phyloP scores from a whole-genome alignment of 1,140 invertebrate species.

The Condylostylus longicornis region DNA sequence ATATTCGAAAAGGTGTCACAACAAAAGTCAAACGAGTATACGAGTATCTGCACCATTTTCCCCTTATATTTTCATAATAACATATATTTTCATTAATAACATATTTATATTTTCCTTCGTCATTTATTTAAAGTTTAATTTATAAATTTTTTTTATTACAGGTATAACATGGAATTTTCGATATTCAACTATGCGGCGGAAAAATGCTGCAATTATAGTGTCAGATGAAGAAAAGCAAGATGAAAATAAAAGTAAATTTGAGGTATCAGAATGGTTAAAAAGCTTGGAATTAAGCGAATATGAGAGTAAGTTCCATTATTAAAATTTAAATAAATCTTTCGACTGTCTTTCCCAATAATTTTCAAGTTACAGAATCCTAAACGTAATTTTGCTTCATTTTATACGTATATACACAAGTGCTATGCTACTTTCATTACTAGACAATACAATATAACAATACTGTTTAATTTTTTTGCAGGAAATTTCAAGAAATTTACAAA shows the following conservation, averaged over 20 bases:
- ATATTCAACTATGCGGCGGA: constrained; percentile 17
- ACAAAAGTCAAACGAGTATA: too few relatives aligned
- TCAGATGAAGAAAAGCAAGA: background rate
- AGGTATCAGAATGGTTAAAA: constrained; percentile 22
- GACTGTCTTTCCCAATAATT: too few relatives aligned
- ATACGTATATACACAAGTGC: background rate
- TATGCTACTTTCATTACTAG: background rate
- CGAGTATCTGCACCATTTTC: too few relatives aligned
- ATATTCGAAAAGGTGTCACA: too few relatives aligned
- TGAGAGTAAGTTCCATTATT: constrained; percentile 19
- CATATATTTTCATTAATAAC: too few relatives aligned
- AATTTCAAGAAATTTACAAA: constrained; percentile 34
- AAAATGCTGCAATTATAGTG: constrained; percentile 21
- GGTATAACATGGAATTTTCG: constrained; percentile 30
- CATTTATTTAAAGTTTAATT: too few relatives aligned
- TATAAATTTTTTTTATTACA: constrained; percentile 13
- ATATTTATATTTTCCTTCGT: too few relatives aligned
- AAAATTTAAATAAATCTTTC: too few relatives aligned
- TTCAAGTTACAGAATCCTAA: too few relatives aligned
- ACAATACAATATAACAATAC: too few relatives aligned
- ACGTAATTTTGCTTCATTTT: too few relatives aligned
- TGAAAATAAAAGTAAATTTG: constrained; percentile 21
- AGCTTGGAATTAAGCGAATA: constrained; percentile 26
- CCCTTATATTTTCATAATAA: too few relatives aligned
- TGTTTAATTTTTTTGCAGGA: constrained; percentile 7